Base-by-base conservation (phyloP, 2,797 vertebrate genomes). In the Lagocephalus sceleratus region DNA sequence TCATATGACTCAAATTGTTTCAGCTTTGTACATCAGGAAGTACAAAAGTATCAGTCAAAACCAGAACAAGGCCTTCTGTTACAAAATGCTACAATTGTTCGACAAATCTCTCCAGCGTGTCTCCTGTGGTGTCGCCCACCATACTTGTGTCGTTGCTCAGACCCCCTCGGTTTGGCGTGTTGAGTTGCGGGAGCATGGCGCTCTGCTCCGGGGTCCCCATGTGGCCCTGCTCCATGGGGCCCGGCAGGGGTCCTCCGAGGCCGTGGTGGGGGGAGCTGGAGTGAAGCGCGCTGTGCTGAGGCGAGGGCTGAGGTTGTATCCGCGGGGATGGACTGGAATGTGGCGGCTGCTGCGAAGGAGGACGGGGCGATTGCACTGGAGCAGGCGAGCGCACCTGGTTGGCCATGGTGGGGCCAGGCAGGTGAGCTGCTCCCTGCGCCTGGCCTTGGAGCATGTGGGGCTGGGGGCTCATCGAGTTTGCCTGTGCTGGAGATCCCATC, bases 61-160 rank as follows among this genome's bases (percentile, higher is more conserved):
- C 84, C 78, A 79, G 76, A 85, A 73, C 79, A 84, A 85, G 79
- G 76, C 75, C 84, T 70, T 81, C 77, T 68, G 67, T 85, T 64
- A 78, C 54, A 63, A 84, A 85, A 93, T 92, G 95, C 95, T 98
- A 99, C 94, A 98, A 98, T 91, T 94, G 92, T 93, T 99, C 95
- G 90, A 98, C 95, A 86, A 98, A 99, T 85, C 96, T 98, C 87
- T 98, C 96, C 85, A 99, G 88, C 47, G 94, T 97, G 91, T 99
- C 97, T 81, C 95, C 95, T 3, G 95, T 96, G 63, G 94, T 89
- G 77, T 99, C 97, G 55, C 95, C 94, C 7, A 92, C 93, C 88
- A 98, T 89, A 81, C 90, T 85, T 84, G 98, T 92, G 85, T 98
- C 96, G 78, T 89, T 94, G 77, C 93, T 91, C 81, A 98, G 88